Conservation (phyloP, 2,888 invertebrate genomes). For the Eristalis pertinax region DNA sequence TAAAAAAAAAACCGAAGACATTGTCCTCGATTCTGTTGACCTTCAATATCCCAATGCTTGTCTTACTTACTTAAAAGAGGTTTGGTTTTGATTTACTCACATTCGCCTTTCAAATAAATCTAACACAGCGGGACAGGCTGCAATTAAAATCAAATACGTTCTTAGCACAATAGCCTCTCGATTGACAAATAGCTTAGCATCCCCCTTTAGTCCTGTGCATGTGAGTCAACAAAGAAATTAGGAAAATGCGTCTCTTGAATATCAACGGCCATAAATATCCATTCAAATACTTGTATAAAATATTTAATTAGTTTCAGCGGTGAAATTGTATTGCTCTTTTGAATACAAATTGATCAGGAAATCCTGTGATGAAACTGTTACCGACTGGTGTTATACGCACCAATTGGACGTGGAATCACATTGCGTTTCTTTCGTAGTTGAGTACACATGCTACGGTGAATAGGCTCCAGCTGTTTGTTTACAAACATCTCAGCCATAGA, state of each 20-base stretch:
- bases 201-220: not conserved
- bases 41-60: no score
- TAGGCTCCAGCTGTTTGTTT: constrained; percentile 21
- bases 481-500: constrained; percentile 4
- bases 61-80: no score
- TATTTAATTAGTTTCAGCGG: not conserved
- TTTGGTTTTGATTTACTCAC: no score
- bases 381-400: constrained; percentile 10
- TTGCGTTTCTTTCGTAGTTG: constrained; percentile 1
- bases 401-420: constrained; percentile 14
- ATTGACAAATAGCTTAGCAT: not conserved
- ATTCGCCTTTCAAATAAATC: no score
- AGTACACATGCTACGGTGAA: not conserved
- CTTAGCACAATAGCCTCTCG: not conserved
- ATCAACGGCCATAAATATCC: not conserved
- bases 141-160: not conserved
- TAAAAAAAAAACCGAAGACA: no score
- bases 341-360: constrained; percentile 51
- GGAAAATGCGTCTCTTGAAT: not conserved
- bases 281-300: constrained; percentile 3
- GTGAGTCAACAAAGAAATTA: constrained; percentile 26
- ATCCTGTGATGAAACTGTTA: constrained; percentile 16
- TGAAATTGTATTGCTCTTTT: constrained; percentile 28
- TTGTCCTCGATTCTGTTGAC: no score
- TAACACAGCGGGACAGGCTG: not conserved